Evolutionary conservation across 2,888 invertebrate species (phyloP), one percentile per base, ranked within the genome.

Genomic region (Strigamia maritima): DNA sequence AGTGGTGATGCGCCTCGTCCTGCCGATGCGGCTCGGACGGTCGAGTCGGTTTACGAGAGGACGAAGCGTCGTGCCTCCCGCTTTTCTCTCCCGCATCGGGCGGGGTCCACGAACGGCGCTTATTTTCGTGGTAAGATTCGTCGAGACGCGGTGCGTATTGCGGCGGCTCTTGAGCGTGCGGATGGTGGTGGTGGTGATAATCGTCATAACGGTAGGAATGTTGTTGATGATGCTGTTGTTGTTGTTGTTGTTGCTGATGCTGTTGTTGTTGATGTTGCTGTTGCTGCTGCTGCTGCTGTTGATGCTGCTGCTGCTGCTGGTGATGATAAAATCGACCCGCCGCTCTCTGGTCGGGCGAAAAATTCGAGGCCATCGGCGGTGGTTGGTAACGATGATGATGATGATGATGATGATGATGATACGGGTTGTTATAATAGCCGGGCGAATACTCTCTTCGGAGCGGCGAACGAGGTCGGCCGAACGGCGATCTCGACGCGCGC

Each of bases 1-100:
- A 22, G 31, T 85, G n/a, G n/a, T n/a, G n/a, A n/a, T n/a, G 85
- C 80, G 85, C 86, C 80, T 87, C 85, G 80, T 87, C 85, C 76
- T 82, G 80, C 78, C 81, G 77, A 40, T 82, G 81, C 80, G 80
- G 22, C 28, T 79, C 78, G 35, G 79, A 79, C 44, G 78, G 81
- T 75, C 79, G 38, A 31, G 79, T 79, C 35, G 79, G 75, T 78
- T 74, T 40, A 1, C 44, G 12, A 12, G n/a, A n/a, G n/a, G n/a
- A n/a, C n/a, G n/a, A n/a, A n/a, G 12, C 44, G n/a, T 76, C 77
- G 19, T 76, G 78, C 60, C 79, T 77, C 24, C 38, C 79, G n/a
- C n/a, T n/a, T 40, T 54, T 78, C 44, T 80, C 80, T 75, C 81
- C 79, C 49, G 78, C 79, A 16, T 81, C 80, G 77, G 76, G 76